Conservation (phyloP, 2,797 vertebrate genomes). For the Helarctos malayanus region DNA sequence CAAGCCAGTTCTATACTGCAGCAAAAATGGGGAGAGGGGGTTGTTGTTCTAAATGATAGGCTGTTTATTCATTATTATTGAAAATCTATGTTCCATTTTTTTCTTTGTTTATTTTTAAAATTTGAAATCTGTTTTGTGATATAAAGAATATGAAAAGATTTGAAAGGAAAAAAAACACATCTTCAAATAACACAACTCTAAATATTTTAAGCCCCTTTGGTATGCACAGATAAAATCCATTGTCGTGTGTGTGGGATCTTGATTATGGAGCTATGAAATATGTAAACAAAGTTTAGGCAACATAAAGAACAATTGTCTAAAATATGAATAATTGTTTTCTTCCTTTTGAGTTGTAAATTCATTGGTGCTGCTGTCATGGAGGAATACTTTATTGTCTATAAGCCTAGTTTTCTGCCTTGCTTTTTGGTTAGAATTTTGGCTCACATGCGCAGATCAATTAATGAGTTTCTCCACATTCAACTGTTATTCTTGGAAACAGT, state of each 20-base stretch:
- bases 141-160: conserved; percentile 40
- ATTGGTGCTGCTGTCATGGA: neutral
- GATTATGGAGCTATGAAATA: conserved; percentile 71
- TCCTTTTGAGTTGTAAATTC: neutral
- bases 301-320: conserved; percentile 76
- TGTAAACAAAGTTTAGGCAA: conserved; percentile 67
- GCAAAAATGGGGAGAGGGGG: neutral
- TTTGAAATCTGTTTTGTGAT: neutral
- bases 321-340: conserved; percentile 3
- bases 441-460: neutral
- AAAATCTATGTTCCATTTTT: conserved; percentile 4
- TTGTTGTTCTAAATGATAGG: neutral
- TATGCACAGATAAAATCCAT: conserved; percentile 62
- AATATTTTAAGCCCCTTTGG: conserved; percentile 63
- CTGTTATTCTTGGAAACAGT: neutral
- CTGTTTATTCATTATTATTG: conserved; percentile 48
- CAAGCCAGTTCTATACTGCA: neutral
- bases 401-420: neutral
- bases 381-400: neutral
- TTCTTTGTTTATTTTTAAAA: conserved; percentile 41
- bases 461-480: neutral
- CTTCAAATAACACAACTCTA: neutral
- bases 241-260: conserved; percentile 58
- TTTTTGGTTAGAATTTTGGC: conserved; percentile 13
- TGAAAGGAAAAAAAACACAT: neutral